These are phyloP conservation scores for Empidonax traillii DNA, from an alignment of 2,113 vertebrate genomes.

Conservation along the genomic window DNA sequence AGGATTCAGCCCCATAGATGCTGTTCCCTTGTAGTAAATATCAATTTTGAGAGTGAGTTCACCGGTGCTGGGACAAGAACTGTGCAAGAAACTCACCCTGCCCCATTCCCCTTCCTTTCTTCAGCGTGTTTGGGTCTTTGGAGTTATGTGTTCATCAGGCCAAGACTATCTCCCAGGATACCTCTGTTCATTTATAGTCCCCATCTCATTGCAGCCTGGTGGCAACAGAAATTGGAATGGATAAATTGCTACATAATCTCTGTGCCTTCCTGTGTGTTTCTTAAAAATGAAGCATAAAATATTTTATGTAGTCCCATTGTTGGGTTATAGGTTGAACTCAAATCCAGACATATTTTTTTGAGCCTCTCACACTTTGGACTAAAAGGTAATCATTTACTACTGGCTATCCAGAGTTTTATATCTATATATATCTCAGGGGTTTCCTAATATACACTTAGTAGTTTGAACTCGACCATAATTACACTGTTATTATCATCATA, in stretches of 20 bases:
- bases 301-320: neutral
- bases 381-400: conserved; percentile 53
- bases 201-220: fast-evolving
- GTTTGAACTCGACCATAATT: conserved; percentile 77
- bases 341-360: neutral
- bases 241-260: neutral
- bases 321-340: conserved; percentile 9
- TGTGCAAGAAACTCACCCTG: neutral
- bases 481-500: conserved; percentile 76
- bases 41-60: neutral
- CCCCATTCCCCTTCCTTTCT: neutral
- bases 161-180: neutral
- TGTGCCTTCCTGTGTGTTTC: neutral
- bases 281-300: neutral
- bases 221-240: neutral
- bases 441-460: conserved; percentile 59
- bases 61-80: neutral
- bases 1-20: fast-evolving
- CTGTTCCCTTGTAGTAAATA: neutral
- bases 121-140: neutral
- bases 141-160: fast-evolving
- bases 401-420: conserved; percentile 53
- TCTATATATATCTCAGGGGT: conserved; percentile 55
- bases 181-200: neutral
- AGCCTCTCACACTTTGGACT: conserved; percentile 2